Percentiles rank a stretch among this genome's conserved stretches.
phyloP scores from a whole-genome alignment of 1,140 invertebrate genomes.

The Zaprionus gabonicus region DNA sequence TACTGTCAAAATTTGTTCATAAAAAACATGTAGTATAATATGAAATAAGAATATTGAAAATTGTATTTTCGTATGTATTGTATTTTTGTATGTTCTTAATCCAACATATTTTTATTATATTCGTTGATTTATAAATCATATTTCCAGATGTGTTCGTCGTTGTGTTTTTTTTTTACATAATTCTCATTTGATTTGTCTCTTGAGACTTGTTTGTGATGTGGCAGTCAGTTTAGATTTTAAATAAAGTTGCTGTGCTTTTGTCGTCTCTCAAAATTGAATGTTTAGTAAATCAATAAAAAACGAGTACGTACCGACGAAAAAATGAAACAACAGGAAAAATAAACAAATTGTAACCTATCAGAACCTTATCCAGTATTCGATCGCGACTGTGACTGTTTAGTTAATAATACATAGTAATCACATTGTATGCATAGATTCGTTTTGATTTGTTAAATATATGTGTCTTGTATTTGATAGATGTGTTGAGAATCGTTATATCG shows the following conservation, averaged over 20 bases:
- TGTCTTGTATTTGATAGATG: constrained; percentile 16
- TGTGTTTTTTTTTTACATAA: not conserved
- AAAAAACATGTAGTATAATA: too few species aligned
- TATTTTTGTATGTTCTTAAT: not conserved
- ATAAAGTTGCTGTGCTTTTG: constrained; percentile 31
- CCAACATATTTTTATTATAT: not conserved
- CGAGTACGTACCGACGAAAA: constrained; percentile 51
- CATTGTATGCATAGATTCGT: not conserved
- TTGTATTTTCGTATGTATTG: too few species aligned
- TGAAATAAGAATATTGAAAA: not conserved
- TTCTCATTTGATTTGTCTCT: constrained; percentile 1
- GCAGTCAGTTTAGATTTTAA: constrained; percentile 8
- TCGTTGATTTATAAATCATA: constrained; percentile 3
- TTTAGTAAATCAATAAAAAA: constrained; percentile 56
- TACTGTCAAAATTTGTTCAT: too few species aligned
- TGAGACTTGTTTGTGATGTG: not conserved
- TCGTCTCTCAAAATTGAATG: constrained; percentile 65
- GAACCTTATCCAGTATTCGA: not conserved
- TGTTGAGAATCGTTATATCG: constrained; percentile 21
- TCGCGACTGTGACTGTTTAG: constrained; percentile 7
- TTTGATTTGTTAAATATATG: constrained; percentile 3
- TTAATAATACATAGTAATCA: not conserved
- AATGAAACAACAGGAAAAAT: constrained; percentile 29
- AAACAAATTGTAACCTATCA: constrained; percentile 6
- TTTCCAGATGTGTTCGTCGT: not conserved